Evolutionary conservation across 2,797 vertebrate genomes (phyloP).

Genomic region (Percopsis omiscomaycus): DNA sequence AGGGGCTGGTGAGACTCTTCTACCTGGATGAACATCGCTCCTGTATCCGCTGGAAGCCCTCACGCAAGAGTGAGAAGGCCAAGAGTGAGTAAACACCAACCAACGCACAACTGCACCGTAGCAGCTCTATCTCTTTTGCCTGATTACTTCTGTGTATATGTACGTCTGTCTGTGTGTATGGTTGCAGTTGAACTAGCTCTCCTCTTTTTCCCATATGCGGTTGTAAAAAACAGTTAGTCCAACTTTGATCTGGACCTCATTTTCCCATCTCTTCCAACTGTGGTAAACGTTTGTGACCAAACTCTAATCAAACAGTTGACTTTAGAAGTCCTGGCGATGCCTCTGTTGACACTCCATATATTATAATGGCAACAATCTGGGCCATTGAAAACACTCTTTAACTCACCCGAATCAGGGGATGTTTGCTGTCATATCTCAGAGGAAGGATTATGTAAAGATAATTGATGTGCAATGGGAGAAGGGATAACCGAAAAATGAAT

Average conservation of each 20-base stretch:
- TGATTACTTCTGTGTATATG: background rate
- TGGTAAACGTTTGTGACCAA: too few species aligned
- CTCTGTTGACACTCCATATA: too few species aligned
- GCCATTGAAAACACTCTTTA: too few species aligned
- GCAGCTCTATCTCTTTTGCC: too few species aligned
- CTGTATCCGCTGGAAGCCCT: slow-evolving; percentile 96
- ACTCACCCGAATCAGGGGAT: background rate
- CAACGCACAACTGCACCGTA: background rate
- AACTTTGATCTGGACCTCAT: too few species aligned
- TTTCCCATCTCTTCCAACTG: too few species aligned
- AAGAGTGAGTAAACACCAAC: slow-evolving; percentile 84
- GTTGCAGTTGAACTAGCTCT: background rate
- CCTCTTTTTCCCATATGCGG: background rate
- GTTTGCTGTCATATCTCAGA: background rate
- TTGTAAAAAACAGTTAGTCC: background rate
- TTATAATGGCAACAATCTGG: too few species aligned
- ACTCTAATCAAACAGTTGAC: too few species aligned
- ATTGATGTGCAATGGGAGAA: too few species aligned
- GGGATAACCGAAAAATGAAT: background rate
- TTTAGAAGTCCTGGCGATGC: too few species aligned
- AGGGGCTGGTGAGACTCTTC: slow-evolving; percentile 94
- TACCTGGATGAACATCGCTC: slow-evolving; percentile 98
- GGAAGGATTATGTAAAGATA: too few species aligned
- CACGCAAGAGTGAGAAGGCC: slow-evolving; percentile 96
- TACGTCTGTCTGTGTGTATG: slow-evolving; percentile 6